Percentiles rank a stretch among this genome's conserved stretches.
Evolutionary conservation across 1,140 invertebrate species (phyloP).

Genomic region (Bombyx mori): DNA sequence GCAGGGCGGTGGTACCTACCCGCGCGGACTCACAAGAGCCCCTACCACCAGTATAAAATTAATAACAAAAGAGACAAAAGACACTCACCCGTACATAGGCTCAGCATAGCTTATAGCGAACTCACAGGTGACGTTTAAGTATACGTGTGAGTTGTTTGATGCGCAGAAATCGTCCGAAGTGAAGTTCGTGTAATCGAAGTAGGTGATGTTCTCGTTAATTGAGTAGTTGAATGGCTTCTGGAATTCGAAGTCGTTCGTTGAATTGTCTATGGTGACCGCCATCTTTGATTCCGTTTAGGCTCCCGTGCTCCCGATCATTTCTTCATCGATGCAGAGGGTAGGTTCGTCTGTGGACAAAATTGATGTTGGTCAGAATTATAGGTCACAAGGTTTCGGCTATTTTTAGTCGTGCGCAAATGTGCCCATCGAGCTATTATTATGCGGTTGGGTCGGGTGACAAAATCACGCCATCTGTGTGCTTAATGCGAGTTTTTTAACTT

Average conservation of each 20-base stretch:
- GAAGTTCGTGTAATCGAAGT: slow-evolving; percentile 45
- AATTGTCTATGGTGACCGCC: slow-evolving; percentile 32
- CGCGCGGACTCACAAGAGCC: too few relatives aligned
- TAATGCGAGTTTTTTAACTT: too few relatives aligned
- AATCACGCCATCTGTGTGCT: too few relatives aligned
- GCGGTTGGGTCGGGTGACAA: too few relatives aligned
- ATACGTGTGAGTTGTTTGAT: slow-evolving; percentile 54
- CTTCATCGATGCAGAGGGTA: too few relatives aligned
- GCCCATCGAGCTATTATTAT: too few relatives aligned
- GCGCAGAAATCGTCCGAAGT: slow-evolving; percentile 48
- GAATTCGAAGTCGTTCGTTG: slow-evolving; percentile 15
- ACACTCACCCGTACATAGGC: slow-evolving; percentile 76
- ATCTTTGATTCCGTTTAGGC: slow-evolving; percentile 9
- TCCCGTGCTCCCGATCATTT: not conserved
- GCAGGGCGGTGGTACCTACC: too few relatives aligned
- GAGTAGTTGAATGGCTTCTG: slow-evolving; percentile 30
- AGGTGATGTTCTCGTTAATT: slow-evolving; percentile 37
- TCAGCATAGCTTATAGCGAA: slow-evolving; percentile 78
- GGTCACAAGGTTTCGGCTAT: too few relatives aligned
- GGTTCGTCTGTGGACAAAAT: slow-evolving; percentile 1
- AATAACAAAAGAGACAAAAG: not conserved
- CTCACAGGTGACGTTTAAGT: slow-evolving; percentile 76
- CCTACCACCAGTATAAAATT: too few relatives aligned
- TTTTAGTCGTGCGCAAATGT: too few relatives aligned
- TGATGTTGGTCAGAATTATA: too few relatives aligned